Evolutionary conservation across 2,888 invertebrate species (phyloP), one percentile per base, ranked within the genome.

Genomic region (Loripinus fragilis): DNA sequence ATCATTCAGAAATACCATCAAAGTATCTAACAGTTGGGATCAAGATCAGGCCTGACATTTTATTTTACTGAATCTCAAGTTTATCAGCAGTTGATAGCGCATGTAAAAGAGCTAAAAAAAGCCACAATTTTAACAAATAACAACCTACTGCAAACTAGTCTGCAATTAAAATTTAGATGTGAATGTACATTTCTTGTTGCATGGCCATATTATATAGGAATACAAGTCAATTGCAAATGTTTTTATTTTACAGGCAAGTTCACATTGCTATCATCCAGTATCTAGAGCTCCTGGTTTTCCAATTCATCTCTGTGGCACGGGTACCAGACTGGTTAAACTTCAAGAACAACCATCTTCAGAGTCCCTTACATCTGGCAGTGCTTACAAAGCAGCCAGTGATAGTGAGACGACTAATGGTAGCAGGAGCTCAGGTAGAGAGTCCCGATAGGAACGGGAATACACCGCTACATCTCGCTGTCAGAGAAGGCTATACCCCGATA

Each of bases 291-390:
- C 96, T 96, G 80, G 96, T 96, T 0, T 95, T 96, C 86, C 95
- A 96, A 69, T 95, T 98, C 68, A 96, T 98, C 88, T 95, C 95
- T 81, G 95, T 96, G 92, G 96, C 96, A 78, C 97, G 97, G 45
- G 95, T 96, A 94, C 96, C 96, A 71, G 95, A 95, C 67, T 95
- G 96, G 78, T 94, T 98, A 60, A 96, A 98, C 93, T 95, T 97
- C 48, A 95, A 95, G 71, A 98, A 98, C 94, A 96, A 97, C 94
- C 95, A 95, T 74, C 95, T 96, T 7, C 93, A 95, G 93, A 96
- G 97, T 0, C 96, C 98, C 0, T 94, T 98, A n/a, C 98, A 98
- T 94, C 94, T 98, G 81, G 97, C 98, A 0, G 97, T 97, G 0
- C 94, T 97, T 85, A 96, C 96, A 50, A 95, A 95, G 15, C 96